Conservation (phyloP, 2,113 vertebrate species). For the Notarius quadriscutis region DNA sequence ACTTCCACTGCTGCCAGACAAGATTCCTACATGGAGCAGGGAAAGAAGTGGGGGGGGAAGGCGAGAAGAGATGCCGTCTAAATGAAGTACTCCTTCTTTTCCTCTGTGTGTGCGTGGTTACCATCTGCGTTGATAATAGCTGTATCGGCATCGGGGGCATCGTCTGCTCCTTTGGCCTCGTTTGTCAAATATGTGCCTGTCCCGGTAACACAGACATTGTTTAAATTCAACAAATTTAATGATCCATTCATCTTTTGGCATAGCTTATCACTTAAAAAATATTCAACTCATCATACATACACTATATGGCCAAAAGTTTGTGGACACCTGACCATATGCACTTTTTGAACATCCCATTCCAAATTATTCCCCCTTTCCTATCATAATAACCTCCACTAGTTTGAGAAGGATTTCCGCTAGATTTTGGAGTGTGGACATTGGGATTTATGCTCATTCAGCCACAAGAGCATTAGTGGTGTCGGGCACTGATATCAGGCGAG, state of each 20-base stretch:
- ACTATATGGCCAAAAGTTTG: background rate
- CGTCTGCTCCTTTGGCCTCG: constrained; percentile 98
- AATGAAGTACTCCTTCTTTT: constrained; percentile 99
- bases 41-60: constrained; percentile 50
- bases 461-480: background rate
- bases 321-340: background rate
- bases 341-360: background rate
- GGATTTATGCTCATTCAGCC: background rate
- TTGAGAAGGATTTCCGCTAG: background rate
- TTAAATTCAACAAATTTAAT: background rate
- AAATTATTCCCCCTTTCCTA: background rate
- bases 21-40: constrained; percentile 39
- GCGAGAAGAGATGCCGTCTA: constrained; percentile 75
- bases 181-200: constrained; percentile 98
- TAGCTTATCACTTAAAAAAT: background rate
- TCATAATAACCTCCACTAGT: background rate
- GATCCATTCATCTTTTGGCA: background rate
- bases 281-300: background rate
- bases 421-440: background rate
- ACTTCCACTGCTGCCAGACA: constrained; percentile 38
- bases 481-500: background rate
- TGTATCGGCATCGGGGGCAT: constrained; percentile 96
- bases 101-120: constrained; percentile 96
- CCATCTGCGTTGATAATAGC: constrained; percentile 99
- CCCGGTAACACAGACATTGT: constrained; percentile 38